phyloP scores from a whole-genome alignment of 2,888 invertebrate genomes.

The Rotaria macrura region DNA sequence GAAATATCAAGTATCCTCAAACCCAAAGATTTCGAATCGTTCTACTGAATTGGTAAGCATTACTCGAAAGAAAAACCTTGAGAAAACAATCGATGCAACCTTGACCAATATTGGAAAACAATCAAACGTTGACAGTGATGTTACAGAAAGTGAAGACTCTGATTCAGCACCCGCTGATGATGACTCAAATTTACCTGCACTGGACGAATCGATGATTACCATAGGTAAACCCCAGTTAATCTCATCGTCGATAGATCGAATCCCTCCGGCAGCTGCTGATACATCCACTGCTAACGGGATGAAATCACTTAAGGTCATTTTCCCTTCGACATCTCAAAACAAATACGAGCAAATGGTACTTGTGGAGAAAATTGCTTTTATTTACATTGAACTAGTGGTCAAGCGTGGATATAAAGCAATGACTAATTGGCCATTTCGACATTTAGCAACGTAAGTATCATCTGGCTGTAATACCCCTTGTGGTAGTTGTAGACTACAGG shows the following conservation, averaged over 20 bases:
- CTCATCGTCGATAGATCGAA: neutral
- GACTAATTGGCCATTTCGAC: neutral
- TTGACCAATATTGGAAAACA: neutral
- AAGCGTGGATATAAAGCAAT: neutral
- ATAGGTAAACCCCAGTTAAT: neutral
- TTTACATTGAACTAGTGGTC: slow-evolving; percentile 4
- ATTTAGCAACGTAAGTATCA: neutral
- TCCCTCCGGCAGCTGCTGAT: neutral
- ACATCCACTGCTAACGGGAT: neutral
- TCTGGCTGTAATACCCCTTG: too few relatives aligned
- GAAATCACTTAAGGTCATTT: neutral
- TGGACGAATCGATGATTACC: neutral
- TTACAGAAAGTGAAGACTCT: neutral
- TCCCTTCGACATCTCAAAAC: neutral
- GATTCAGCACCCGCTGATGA: neutral
- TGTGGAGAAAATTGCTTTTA: neutral
- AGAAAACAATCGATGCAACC: neutral
- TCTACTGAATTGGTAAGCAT: too few relatives aligned
- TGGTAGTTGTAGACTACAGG: too few relatives aligned
- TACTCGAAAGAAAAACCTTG: neutral
- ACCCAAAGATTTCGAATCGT: too few relatives aligned
- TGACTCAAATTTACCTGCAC: neutral
- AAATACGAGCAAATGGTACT: neutral
- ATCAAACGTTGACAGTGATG: neutral
- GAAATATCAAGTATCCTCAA: neutral